Percentiles rank a stretch among this genome's conserved stretches.
Conservation (phyloP, 1,140 invertebrate species). For the Sminthurides bifidus region DNA sequence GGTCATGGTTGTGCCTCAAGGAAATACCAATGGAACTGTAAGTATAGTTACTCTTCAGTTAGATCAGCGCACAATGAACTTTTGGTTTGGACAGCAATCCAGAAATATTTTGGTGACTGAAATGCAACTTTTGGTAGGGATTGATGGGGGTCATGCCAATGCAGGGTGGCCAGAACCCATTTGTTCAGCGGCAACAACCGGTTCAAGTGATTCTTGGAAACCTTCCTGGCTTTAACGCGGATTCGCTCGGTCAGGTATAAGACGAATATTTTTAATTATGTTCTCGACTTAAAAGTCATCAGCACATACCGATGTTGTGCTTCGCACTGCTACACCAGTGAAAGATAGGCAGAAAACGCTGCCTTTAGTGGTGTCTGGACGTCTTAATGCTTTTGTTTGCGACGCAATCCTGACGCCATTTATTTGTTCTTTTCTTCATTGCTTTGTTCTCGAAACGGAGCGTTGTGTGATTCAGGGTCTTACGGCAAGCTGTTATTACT, state of each 20-base stretch:
- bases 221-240: slow-evolving; percentile 20
- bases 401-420: too few species aligned
- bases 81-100: background rate
- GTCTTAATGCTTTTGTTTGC: too few species aligned
- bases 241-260: slow-evolving; percentile 22
- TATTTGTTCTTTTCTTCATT: too few species aligned
- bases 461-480: too few species aligned
- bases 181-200: slow-evolving; percentile 15
- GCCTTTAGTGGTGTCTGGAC: slow-evolving; percentile 4
- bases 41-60: background rate
- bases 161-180: slow-evolving; percentile 16
- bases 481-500: too few species aligned
- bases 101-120: background rate
- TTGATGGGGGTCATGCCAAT: slow-evolving; percentile 20
- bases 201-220: slow-evolving; percentile 26
- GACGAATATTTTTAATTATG: background rate
- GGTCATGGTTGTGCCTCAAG: slow-evolving; percentile 20
- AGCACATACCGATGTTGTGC: background rate
- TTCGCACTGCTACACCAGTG: background rate
- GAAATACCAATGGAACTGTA: slow-evolving; percentile 5
- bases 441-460: too few species aligned
- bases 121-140: slow-evolving; percentile 1
- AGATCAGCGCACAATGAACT: background rate
- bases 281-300: background rate
- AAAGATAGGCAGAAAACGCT: background rate